Conservation (phyloP, 2,797 vertebrate genomes). For the Glossophaga mutica region DNA sequence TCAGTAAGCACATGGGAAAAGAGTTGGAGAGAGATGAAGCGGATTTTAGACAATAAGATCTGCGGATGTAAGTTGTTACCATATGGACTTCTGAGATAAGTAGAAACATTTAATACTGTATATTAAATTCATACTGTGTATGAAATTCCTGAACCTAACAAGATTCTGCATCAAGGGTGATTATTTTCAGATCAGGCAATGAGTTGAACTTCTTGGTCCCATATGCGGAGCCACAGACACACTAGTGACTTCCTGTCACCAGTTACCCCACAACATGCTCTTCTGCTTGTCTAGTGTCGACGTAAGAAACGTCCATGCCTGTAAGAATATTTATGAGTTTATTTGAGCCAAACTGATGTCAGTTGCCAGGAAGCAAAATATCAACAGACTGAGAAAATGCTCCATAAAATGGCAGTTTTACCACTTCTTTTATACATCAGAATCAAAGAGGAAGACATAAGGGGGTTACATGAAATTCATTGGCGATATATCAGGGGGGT, state of each 20-base stretch:
- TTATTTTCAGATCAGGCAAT: constrained; percentile 48
- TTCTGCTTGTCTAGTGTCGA: not conserved
- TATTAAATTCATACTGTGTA: not conserved
- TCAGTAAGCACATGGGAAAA: not conserved
- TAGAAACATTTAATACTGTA: constrained; percentile 7
- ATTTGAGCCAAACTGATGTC: not conserved
- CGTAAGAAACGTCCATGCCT: not conserved
- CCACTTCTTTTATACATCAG: not conserved
- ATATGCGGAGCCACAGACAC: constrained; percentile 43
- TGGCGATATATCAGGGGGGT: not conserved
- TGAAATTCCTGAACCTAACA: constrained; percentile 32
- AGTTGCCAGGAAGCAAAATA: not conserved
- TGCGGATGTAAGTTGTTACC: not conserved
- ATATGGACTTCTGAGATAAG: not conserved
- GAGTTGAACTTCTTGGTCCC: constrained; percentile 24
- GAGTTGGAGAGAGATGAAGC: not conserved
- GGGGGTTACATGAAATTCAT: not conserved
- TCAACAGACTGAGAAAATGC: not conserved
- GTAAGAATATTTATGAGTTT: not conserved
- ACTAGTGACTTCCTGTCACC: not conserved
- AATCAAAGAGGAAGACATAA: not conserved
- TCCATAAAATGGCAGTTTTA: not conserved
- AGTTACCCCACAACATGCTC: not conserved
- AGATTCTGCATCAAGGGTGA: not conserved
- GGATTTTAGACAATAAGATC: not conserved